Base-by-base conservation (phyloP, 2,113 vertebrate species). In the Heloderma charlesbogerti region DNA sequence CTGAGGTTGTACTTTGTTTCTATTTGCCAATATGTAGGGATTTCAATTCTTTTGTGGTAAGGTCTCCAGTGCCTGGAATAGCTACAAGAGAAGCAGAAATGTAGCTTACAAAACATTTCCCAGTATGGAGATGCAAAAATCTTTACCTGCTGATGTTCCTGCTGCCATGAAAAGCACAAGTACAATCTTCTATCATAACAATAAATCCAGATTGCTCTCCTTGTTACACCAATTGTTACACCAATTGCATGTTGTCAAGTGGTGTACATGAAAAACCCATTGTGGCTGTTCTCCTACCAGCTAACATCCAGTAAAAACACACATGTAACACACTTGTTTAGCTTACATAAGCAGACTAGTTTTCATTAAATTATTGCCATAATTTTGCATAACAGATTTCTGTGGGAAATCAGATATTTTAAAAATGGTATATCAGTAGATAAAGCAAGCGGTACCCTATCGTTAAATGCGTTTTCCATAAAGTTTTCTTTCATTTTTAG, bases 401-500 rank as follows among this genome's bases (percentile, higher is more conserved):
- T 86, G 43, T 90, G 22, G 60, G 22, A 91, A 90, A 91, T 82
- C 54, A 83, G 37, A 60, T 48, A 43, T 79, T 31, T 40, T 91
- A 54, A 63, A 63, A 40, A 43, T 90, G 12, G 25, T 48, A 91
- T 3, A 29, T 81, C 66, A 79, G 31, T 82, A 74, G 81, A 87
- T 82, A 86, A 88, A 84, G 75, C 10, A 84, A 74, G 15, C 9
- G 66, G 1, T 84, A 75, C 34, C 81, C 86, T 0, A 54, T 16
- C 57, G 93, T 40, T 13, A 88, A 67, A 75, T 91, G 45, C 31
- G 89, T 83, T 80, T 92, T 9, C 51, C 43, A 86, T 34, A 89
- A 13, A 60, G 25, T 37, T 57, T 54, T 77, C 29, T 95, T 94
- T 37, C 45, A 92, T 34, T n/a, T 90, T 93, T 88, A 12, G 29